Evolutionary conservation across 2,113 vertebrate species (phyloP), one percentile per base, ranked within the genome.

Genomic region (Limanda limanda): DNA sequence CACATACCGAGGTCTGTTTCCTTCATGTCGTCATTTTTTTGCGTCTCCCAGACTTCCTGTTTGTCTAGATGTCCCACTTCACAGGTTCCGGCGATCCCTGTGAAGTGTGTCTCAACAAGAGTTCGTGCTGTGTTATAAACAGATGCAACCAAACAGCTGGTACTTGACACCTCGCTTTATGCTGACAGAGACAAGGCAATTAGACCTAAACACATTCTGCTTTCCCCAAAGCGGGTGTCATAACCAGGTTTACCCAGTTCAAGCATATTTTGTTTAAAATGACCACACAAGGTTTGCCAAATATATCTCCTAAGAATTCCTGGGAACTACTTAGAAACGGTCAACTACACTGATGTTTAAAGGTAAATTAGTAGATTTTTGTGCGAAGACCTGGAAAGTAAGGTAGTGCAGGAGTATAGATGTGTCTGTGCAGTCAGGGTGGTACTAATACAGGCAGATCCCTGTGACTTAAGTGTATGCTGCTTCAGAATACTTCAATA

Each of bases 141-240:
- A 42, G 57, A 74, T 61, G 58, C 62, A 64, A 24, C 35, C 52
- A 45, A 74, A 23, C 76, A 71, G 67, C 71, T 68, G 78, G 3
- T 48, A 57, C 27, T 31, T 72, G 69, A 78, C 73, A 80, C 71
- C 48, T 51, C 37, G 3, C 14, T 20, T 14, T 47, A 35, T 27
- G 24, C 25, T 15, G 35, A 42, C 37, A 67, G 25, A 72, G 55
- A 70, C 27, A 3, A 60, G 6, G 13, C 23, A 54, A 23, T 81
- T 63, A 37, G 54, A 73, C 17, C 21, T 7, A 1, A 61, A 71
- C 35, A 72, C 42, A 25, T 24, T 24, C 63, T 79, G 23, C 25
- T 60, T 64, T 57, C 55, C 40, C 47, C 14, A 12, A 59, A 71
- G 62, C 57, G 68, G 57, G n/a, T 54, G 17, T 68, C 21, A 5